Base-by-base conservation (phyloP, 2,888 invertebrate species). In the Chymomyza procnemis region DNA sequence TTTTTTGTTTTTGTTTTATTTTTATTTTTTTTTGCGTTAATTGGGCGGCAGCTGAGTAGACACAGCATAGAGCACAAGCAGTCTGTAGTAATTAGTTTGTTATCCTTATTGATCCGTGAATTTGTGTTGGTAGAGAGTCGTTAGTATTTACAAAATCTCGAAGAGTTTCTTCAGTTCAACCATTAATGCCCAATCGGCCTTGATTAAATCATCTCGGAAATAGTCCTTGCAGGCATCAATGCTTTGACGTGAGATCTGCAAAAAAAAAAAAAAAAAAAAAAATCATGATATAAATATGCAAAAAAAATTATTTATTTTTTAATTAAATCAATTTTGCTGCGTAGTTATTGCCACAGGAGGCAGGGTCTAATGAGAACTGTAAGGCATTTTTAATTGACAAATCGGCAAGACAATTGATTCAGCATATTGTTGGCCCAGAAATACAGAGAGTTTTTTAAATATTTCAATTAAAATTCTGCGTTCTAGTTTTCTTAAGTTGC, bases 201-300 rank as follows among this genome's bases (percentile, higher is more conserved):
- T 99, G 89, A 95, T 92, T 87, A 99, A 93, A 91, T 99, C 99
- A 85, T 99, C 99, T 74, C 99, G 94, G 94, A 99, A 99, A 92
- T 99, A 98, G 87, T 99, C 97, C 92, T 99, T 99, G 92, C 99
- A 99, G 8, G 98, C 99, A 92, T 99, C 99, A 90, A 99, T 99
- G 75, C 98, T 98, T 89, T 98, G 97, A 64, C 99, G 95, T 61
- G 97, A 96, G 88, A 99, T 99, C 98, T 99, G 94, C 16, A 87
- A 85, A 55, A 48, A 62, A 47, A 70, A 48, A 65, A 21, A 66
- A 58, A 65, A 46, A 3, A 2, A 64, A 50, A 8, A 58, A 47
- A n/a, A n/a, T n/a, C n/a, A n/a, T n/a, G n/a, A n/a, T n/a, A n/a
- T n/a, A n/a, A n/a, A n/a, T n/a, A n/a, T n/a, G n/a, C n/a, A n/a